Conservation (phyloP, 2,113 vertebrate genomes). For the Antennarius striatus region DNA sequence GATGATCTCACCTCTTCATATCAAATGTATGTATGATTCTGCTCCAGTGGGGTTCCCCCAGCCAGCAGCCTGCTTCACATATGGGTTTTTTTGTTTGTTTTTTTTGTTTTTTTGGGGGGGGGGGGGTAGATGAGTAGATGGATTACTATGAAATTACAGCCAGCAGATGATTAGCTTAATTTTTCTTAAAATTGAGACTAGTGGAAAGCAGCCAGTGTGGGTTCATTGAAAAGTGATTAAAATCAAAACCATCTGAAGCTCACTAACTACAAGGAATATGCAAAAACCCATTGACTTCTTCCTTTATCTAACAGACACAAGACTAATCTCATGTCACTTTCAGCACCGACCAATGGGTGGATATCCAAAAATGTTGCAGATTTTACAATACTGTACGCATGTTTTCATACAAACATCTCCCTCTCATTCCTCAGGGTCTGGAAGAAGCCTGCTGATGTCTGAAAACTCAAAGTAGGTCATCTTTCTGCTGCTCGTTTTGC, state of each 20-base stretch:
- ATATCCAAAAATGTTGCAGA: too few species aligned
- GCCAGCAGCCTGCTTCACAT: neutral
- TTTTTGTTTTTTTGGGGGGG: neutral
- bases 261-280: too few species aligned
- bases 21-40: neutral
- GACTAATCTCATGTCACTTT: too few species aligned
- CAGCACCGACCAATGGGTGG: too few species aligned
- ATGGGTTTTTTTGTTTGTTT: neutral
- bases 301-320: too few species aligned
- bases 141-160: too few species aligned
- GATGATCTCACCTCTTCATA: slow-evolving; percentile 46
- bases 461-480: neutral
- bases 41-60: neutral
- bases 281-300: too few species aligned
- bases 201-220: neutral
- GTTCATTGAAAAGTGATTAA: too few species aligned
- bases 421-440: neutral
- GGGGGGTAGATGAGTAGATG: neutral
- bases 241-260: too few species aligned
- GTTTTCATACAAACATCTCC: too few species aligned
- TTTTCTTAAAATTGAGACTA: neutral
- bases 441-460: neutral
- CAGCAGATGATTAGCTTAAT: neutral
- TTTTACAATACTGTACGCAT: too few species aligned
- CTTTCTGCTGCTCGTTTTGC: neutral